Percentiles rank a stretch among this genome's conserved stretches.
These are phyloP conservation scores for Smittia sp. DNA, from an alignment of 2,888 invertebrate species.

Conservation along the genomic window DNA sequence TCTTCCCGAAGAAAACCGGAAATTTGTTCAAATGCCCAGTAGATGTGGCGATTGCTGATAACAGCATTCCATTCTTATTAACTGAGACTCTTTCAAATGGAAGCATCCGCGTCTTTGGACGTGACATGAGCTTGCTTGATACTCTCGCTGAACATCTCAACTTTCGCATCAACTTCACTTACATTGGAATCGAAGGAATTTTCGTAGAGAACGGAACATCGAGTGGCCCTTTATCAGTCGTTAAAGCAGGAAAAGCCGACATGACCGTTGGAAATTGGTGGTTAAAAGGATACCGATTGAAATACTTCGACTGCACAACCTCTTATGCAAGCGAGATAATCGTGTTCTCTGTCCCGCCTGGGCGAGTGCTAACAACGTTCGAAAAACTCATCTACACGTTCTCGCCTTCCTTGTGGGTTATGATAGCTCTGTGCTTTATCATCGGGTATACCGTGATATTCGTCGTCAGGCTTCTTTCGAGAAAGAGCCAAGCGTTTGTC, in stretches of 20 bases:
- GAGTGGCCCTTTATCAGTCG: neutral
- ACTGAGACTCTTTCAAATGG: neutral
- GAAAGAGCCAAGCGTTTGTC: neutral
- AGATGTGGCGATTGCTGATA: neutral
- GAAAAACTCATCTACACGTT: slow-evolving; percentile 13
- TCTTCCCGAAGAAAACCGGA: neutral
- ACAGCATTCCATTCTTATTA: neutral
- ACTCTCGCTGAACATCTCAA: neutral
- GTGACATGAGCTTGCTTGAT: neutral
- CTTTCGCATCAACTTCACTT: neutral
- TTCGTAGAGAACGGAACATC: neutral
- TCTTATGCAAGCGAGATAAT: neutral
- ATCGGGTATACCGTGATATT: neutral
- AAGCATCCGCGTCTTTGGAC: neutral
- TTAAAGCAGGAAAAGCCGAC: neutral
- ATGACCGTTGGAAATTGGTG: slow-evolving; percentile 4
- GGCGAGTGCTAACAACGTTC: neutral
- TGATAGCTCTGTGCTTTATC: neutral
- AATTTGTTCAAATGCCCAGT: neutral
- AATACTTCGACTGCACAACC: slow-evolving; percentile 3
- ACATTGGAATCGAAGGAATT: neutral
- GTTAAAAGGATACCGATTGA: neutral
- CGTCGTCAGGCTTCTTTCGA: neutral
- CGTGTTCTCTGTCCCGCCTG: neutral
- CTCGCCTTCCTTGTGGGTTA: neutral